These are phyloP conservation scores for Copsychus sechellarum DNA, from an alignment of 2,113 vertebrate genomes.

Conservation along the genomic window DNA sequence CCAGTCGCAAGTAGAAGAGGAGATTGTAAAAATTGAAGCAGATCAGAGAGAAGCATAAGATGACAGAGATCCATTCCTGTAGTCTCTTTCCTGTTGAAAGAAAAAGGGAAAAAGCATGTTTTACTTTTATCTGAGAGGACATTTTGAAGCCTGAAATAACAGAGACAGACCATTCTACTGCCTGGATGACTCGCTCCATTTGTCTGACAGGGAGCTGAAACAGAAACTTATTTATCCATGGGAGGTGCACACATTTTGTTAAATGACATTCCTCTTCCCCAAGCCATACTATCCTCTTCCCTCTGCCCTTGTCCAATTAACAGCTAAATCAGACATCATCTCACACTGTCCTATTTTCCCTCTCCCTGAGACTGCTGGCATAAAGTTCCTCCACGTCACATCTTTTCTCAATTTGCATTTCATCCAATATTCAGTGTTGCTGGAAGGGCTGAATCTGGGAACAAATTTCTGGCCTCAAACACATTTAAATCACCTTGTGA, in stretches of 20 bases:
- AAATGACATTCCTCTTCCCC: neutral
- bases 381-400: neutral
- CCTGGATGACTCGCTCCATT: neutral
- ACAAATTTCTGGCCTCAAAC: neutral
- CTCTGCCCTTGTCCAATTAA: neutral
- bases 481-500: neutral
- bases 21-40: constrained; percentile 90
- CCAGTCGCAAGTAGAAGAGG: constrained; percentile 85
- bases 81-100: constrained; percentile 85
- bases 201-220: neutral
- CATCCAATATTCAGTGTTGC: neutral
- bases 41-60: constrained; percentile 92
- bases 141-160: neutral
- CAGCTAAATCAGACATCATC: neutral
- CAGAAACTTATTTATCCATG: neutral
- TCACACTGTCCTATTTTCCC: neutral
- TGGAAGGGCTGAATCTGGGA: neutral
- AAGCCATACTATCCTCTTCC: neutral
- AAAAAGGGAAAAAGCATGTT: neutral
- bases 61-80: constrained; percentile 93
- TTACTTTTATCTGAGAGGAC: constrained; percentile 13
- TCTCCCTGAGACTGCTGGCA: neutral
- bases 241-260: neutral
- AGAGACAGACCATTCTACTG: neutral
- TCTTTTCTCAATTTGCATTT: constrained; percentile 17